Percentiles rank a stretch among this genome's conserved stretches.
These are phyloP conservation scores for Diplolepis rosae DNA, from an alignment of 2,888 invertebrate species.

Conservation along the genomic window DNA sequence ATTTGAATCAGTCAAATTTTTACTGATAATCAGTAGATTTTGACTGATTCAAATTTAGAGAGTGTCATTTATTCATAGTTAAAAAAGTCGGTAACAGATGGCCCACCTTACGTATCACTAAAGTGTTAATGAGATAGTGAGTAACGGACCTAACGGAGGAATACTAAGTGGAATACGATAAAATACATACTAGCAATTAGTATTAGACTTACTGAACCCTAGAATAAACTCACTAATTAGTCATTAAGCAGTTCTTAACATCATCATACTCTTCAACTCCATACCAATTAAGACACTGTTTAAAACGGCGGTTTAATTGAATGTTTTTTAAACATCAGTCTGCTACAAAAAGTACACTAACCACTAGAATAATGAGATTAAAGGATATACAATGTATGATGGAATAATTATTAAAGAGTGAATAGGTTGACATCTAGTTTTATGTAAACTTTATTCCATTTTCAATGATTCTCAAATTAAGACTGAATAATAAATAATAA, in stretches of 20 bases:
- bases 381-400: not conserved
- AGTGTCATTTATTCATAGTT: no score
- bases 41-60: no score
- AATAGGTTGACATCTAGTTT: not conserved
- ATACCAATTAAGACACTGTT: conserved; percentile 20
- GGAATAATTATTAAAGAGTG: not conserved
- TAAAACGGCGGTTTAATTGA: conserved; percentile 19
- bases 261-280: conserved; percentile 24
- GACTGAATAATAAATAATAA: no score
- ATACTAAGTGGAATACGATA: conserved; percentile 15
- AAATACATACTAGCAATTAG: not conserved
- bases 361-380: not conserved
- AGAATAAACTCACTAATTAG: not conserved
- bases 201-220: conserved; percentile 10
- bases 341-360: conserved; percentile 5
- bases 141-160: not conserved
- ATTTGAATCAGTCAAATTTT: no score
- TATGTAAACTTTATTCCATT: not conserved
- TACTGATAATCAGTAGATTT: no score
- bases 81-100: no score
- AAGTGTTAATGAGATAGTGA: no score
- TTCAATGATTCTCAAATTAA: no score
- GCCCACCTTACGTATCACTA: no score
- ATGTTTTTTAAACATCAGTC: conserved; percentile 13
- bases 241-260: not conserved